A percentile compares a stretch with the other conserved stretches of the same genome.
Evolutionary conservation across 2,888 invertebrate genomes (phyloP).

Genomic region (Acleris literana): DNA sequence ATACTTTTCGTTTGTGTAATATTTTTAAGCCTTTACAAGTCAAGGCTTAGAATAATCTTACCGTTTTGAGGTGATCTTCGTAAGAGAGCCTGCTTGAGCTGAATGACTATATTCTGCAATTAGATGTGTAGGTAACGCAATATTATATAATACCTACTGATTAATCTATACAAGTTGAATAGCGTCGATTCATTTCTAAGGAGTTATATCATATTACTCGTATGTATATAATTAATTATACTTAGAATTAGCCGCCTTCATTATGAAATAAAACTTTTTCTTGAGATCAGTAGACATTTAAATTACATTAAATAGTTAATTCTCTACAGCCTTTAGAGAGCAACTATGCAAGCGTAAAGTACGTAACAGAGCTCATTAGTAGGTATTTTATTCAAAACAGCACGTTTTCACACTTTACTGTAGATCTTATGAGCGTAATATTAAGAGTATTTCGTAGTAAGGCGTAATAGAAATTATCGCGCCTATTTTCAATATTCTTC

Average conservation of each 20-base stretch:
- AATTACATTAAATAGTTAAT: not conserved
- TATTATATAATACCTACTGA: too few species aligned
- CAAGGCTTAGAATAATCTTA: too few species aligned
- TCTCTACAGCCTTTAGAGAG: slow-evolving; percentile 1
- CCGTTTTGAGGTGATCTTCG: too few species aligned
- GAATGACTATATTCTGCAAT: too few species aligned
- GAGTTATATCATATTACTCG: too few species aligned
- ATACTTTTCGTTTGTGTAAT: too few species aligned
- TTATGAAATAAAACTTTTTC: not conserved
- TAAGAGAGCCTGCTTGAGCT: too few species aligned
- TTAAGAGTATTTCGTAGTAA: slow-evolving; percentile 30
- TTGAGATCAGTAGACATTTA: not conserved
- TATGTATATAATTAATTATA: too few species aligned
- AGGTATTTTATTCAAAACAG: slow-evolving; percentile 1
- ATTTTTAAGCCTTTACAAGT: too few species aligned
- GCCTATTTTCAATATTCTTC: slow-evolving; percentile 46
- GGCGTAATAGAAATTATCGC: slow-evolving; percentile 37
- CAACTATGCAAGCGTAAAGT: not conserved
- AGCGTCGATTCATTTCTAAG: too few species aligned
- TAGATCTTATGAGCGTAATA: slow-evolving; percentile 6
- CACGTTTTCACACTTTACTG: slow-evolving; percentile 7
- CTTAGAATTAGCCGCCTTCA: not conserved
- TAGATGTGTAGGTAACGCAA: too few species aligned
- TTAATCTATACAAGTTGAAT: too few species aligned
- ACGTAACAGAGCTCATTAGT: not conserved